These are phyloP conservation scores for Harmothoe impar DNA, from an alignment of 2,888 invertebrate genomes.

Conservation along the genomic window DNA sequence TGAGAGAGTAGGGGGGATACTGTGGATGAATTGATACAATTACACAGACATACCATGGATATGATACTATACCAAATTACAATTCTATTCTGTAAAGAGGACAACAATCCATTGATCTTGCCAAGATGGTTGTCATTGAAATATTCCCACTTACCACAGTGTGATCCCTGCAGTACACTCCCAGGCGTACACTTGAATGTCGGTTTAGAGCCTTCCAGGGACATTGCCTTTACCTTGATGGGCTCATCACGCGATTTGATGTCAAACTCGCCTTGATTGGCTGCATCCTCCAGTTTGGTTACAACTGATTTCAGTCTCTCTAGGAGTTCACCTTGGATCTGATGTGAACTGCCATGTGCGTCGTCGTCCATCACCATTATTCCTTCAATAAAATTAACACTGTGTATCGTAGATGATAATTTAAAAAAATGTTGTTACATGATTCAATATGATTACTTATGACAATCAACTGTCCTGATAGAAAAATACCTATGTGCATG, in stretches of 20 bases:
- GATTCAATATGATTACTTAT: too few relatives aligned
- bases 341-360: neutral
- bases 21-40: too few relatives aligned
- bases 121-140: too few relatives aligned
- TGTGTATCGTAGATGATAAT: too few relatives aligned
- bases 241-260: constrained; percentile 75
- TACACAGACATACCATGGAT: too few relatives aligned
- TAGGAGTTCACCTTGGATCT: constrained; percentile 69
- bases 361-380: neutral
- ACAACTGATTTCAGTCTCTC: constrained; percentile 74
- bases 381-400: constrained; percentile 26
- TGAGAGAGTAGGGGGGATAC: too few relatives aligned
- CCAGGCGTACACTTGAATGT: constrained; percentile 85
- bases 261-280: constrained; percentile 80
- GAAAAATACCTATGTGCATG: too few relatives aligned
- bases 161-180: constrained; percentile 85
- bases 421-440: too few relatives aligned
- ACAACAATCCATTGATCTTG: too few relatives aligned
- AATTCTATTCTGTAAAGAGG: too few relatives aligned
- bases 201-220: constrained; percentile 75
- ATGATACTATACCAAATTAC: too few relatives aligned
- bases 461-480: too few relatives aligned
- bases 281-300: constrained; percentile 77
- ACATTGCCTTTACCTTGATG: constrained; percentile 76
- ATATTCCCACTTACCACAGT: constrained; percentile 85